These are phyloP conservation scores for Dysidea cf. avara DNA, from an alignment of 37 sponge, comb jelly and placozoan species.

Conservation along the genomic window DNA sequence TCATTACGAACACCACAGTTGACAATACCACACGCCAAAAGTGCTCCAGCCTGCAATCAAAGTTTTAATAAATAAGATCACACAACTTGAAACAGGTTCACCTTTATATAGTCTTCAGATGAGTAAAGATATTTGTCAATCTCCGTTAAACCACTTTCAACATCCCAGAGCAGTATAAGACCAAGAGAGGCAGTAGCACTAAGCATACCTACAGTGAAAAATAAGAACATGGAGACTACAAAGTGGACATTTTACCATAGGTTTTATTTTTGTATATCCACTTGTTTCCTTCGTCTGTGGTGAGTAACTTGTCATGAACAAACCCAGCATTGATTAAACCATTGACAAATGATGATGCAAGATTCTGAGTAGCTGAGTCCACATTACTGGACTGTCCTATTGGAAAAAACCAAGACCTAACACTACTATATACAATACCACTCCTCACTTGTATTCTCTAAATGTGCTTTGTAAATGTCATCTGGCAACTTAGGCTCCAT, in stretches of 20 bases:
- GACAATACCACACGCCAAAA: constrained; percentile 97
- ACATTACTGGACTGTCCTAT: constrained; percentile 30
- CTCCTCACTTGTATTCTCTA: constrained; percentile 77
- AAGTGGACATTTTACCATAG: constrained; percentile 14
- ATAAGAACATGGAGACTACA: constrained; percentile 7
- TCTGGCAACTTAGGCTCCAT: constrained; percentile 99
- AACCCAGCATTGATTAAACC: constrained; percentile 96
- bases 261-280: constrained; percentile 97
- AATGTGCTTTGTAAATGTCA: constrained; percentile 95
- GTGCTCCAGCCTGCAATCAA: constrained; percentile 80
- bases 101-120: constrained; percentile 90
- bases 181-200: constrained; percentile 99
- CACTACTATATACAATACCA: not conserved
- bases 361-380: constrained; percentile 90
- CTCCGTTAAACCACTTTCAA: constrained; percentile 94
- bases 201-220: constrained; percentile 80
- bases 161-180: constrained; percentile 97
- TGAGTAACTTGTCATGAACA: constrained; percentile 89
- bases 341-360: constrained; percentile 96
- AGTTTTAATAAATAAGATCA: too few relatives aligned
- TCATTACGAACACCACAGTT: constrained; percentile 95
- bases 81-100: constrained; percentile 8
- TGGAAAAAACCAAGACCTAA: too few relatives aligned
- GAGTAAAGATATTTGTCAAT: constrained; percentile 98
- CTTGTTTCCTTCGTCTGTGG: constrained; percentile 79